Conservation (phyloP, 1,140 invertebrate genomes). For the Dolichoris vasculosae region DNA sequence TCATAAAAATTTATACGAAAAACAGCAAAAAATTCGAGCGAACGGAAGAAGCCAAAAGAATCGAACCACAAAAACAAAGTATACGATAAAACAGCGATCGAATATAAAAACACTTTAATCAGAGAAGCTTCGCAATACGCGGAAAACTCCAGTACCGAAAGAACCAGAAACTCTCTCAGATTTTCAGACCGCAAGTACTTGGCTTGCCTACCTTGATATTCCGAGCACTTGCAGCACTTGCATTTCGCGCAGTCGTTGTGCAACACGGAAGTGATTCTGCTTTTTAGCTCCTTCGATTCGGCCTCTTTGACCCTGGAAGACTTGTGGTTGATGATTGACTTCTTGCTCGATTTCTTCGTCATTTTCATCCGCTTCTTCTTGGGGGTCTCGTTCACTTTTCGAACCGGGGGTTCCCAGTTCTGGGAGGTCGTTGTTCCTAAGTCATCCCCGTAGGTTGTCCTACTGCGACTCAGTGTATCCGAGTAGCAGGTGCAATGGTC, state of each 20-base stretch:
- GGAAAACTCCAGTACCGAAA: background rate
- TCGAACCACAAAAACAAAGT: background rate
- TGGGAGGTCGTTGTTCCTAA: background rate
- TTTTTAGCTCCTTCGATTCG: background rate
- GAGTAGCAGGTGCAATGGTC: constrained; percentile 33
- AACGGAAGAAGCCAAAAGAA: background rate
- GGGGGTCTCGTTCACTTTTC: background rate
- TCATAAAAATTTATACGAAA: too few species aligned
- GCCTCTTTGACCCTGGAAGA: background rate
- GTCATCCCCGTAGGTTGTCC: too few species aligned
- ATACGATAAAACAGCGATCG: background rate
- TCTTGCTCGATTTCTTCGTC: background rate
- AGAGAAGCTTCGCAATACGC: background rate
- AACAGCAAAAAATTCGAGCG: too few species aligned
- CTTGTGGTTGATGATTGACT: background rate
- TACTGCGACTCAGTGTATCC: background rate
- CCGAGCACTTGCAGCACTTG: constrained; percentile 9
- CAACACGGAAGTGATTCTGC: background rate
- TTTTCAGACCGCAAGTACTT: background rate
- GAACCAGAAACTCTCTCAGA: too few species aligned
- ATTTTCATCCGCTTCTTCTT: background rate
- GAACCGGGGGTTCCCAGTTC: background rate
- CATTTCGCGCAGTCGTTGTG: background rate
- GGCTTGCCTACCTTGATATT: background rate
- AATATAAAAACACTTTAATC: background rate